Base-by-base conservation (phyloP, 2,888 invertebrate species). In the Deroplatys truncata region DNA sequence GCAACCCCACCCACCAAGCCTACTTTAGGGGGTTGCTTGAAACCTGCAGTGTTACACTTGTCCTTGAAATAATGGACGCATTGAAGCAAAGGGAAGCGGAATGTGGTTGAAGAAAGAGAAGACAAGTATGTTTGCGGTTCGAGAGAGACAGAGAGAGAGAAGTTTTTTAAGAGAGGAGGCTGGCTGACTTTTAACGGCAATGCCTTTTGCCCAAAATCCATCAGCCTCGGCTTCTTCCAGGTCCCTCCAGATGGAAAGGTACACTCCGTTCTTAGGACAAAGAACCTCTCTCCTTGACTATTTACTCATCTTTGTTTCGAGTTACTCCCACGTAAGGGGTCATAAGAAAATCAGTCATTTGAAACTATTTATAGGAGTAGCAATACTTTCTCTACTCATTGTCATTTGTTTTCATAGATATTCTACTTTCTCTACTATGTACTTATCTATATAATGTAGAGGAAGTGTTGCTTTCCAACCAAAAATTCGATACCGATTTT, bases 191-290 rank as follows among this genome's bases (percentile, higher is more conserved):
- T 72, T 72, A 72, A 72, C 56, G 56, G 83, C 89, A 86, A 82
- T 89, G 85, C 86, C 89, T 87, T 84, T 89, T 86, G 84, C 89
- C 86, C 89, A 87, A 89, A 89, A 89, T 89, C 86, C 89, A 89
- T 86, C 89, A 89, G 89, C 49, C 83, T 86, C 82, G 85, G 56
- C 31, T 72, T 72, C 56, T 72, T 72, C 56, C 56, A 72, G 29
- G 86, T 86, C 72, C 84, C 84, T 56, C 89, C 89, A 89, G 49
- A 86, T 86, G 89, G 56, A 87, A 35, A 28, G 28, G 49, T 72
- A 72, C 56, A 72, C 56, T 72, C 56, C 5, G 56, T 16, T 72
- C 56, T 72, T 7, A 16, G 56, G 25, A 72, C 56, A 72, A 72
- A 72, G 56, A 72, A 72, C 43, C 43, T 43, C 43, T 13, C 13